Evolutionary conservation across 35 echinoderm and acorn worm species (phyloP).

Genomic region (Lytechinus variegatus): DNA sequence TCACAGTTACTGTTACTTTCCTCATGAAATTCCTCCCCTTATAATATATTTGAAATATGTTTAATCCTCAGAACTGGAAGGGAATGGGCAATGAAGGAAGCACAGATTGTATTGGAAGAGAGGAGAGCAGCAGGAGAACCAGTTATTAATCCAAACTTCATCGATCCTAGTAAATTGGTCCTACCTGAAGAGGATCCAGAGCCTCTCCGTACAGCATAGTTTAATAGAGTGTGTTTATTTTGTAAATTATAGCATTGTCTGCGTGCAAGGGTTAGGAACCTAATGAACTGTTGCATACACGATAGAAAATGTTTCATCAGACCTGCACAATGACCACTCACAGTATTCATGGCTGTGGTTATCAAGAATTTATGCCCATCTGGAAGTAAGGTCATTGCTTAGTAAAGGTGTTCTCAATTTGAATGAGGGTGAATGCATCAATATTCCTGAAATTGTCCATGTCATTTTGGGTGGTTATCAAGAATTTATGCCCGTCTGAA

Average conservation of each 20-base stretch:
- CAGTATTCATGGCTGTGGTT: not conserved
- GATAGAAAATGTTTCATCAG: not conserved
- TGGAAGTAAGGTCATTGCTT: not conserved
- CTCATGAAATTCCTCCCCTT: not conserved
- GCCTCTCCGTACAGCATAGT: slow-evolving; percentile 34
- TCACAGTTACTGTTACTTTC: no score
- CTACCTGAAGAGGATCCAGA: slow-evolving; percentile 71
- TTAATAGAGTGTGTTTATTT: not conserved
- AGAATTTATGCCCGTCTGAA: not conserved
- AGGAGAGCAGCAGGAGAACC: slow-evolving; percentile 67
- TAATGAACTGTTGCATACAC: not conserved
- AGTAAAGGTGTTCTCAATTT: not conserved
- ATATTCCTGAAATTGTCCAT: not conserved
- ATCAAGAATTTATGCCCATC: not conserved
- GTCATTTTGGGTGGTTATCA: not conserved
- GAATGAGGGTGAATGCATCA: not conserved
- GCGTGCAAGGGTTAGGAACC: not conserved
- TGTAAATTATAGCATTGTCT: not conserved
- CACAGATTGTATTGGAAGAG: slow-evolving; percentile 68
- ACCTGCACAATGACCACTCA: not conserved
- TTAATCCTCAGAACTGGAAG: slow-evolving; percentile 59
- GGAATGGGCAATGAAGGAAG: slow-evolving; percentile 73
- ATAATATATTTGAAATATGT: no score
- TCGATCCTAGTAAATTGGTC: slow-evolving; percentile 67
- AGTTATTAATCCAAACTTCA: slow-evolving; percentile 76